These are phyloP conservation scores for Colius striatus DNA, from an alignment of 2,113 vertebrate genomes.

Conservation along the genomic window DNA sequence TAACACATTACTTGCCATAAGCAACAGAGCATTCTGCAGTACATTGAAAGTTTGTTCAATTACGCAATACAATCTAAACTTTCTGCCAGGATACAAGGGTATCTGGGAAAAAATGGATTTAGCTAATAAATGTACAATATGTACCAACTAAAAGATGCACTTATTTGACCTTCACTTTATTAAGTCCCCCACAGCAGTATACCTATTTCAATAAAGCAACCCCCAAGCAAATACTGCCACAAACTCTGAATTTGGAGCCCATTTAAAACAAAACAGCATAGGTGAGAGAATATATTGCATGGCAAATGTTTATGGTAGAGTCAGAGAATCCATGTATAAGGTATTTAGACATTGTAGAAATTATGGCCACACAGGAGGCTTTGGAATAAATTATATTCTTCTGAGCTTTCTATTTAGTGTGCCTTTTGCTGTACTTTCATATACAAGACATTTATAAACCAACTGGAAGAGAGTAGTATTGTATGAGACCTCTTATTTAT, in stretches of 20 bases:
- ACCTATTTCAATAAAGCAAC: background rate
- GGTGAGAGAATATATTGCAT: background rate
- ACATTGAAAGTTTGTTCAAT: background rate
- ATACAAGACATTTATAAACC: background rate
- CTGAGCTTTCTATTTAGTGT: background rate
- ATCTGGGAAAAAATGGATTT: background rate
- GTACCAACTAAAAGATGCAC: background rate
- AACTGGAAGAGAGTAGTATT: background rate
- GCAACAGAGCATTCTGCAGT: background rate
- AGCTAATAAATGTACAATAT: background rate
- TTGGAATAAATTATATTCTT: background rate
- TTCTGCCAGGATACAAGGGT: background rate
- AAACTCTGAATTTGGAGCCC: background rate
- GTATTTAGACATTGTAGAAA: background rate
- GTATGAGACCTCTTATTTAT: background rate
- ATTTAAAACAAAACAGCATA: background rate
- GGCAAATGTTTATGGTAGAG: background rate
- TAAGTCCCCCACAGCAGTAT: background rate
- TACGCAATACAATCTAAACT: background rate
- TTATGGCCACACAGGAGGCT: background rate
- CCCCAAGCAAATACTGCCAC: background rate
- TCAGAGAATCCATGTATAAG: background rate
- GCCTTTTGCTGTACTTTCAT: background rate
- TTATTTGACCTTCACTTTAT: background rate
- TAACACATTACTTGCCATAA: background rate